Conservation (phyloP, 2,888 invertebrate species). For the Cryptophagus acutangulus region DNA sequence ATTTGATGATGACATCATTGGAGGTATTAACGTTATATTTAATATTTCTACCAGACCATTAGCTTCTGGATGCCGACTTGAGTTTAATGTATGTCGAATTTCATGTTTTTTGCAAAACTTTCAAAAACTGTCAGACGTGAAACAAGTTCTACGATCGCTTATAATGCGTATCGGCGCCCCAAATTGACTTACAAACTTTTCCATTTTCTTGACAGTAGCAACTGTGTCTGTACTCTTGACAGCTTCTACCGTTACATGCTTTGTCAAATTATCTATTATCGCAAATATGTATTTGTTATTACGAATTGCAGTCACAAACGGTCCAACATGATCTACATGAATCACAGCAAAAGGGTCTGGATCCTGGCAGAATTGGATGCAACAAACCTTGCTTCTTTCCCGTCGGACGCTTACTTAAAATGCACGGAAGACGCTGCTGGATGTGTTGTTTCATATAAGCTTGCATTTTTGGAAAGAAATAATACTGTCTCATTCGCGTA, state of each 20-base stretch:
- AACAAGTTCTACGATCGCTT: constrained; percentile 21
- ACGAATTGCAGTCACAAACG: constrained; percentile 18
- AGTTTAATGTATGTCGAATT: constrained; percentile 20
- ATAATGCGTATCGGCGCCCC: constrained; percentile 12
- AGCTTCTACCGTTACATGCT: constrained; percentile 14
- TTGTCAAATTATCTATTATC: constrained; percentile 27
- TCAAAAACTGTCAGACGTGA: too few relatives aligned
- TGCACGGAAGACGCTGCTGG: constrained; percentile 8
- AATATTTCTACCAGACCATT: constrained; percentile 24
- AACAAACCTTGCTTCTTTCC: constrained; percentile 20
- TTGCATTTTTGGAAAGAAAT: constrained; percentile 10
- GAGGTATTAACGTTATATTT: constrained; percentile 17
- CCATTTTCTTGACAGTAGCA: background rate
- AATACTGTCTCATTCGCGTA: constrained; percentile 4
- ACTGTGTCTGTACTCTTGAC: background rate
- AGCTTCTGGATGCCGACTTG: constrained; percentile 23
- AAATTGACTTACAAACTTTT: constrained; percentile 4
- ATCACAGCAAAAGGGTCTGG: constrained; percentile 25
- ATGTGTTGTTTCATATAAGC: constrained; percentile 8
- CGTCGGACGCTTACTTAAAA: constrained; percentile 4
- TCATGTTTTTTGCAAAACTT: constrained; percentile 15
- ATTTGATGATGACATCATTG: constrained; percentile 9
- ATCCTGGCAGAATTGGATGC: constrained; percentile 27
- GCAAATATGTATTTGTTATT: constrained; percentile 23
- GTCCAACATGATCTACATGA: constrained; percentile 26